A percentile compares a stretch with the other conserved stretches of the same genome.
Evolutionary conservation across 2,113 vertebrate species (phyloP).

Genomic region (Thryonomys swinderianus): DNA sequence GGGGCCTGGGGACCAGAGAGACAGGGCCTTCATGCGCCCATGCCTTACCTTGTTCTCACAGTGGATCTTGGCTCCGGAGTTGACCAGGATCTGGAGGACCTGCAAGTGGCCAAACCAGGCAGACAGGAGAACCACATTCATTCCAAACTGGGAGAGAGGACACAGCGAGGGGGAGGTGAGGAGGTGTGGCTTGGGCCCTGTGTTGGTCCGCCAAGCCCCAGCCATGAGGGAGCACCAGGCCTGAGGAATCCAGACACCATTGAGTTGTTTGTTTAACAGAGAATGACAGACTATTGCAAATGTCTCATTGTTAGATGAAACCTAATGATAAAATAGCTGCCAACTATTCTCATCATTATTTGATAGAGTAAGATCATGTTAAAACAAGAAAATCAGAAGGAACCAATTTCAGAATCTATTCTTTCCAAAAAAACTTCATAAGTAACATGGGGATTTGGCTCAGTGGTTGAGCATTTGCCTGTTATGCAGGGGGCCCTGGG

Average conservation of each 20-base stretch:
- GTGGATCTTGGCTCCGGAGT: constrained; percentile 91
- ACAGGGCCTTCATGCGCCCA: neutral
- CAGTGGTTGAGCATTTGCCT: neutral
- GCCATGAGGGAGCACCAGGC: neutral
- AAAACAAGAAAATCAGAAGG: neutral
- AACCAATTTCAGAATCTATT: neutral
- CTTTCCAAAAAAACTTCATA: neutral
- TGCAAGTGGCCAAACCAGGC: constrained; percentile 94
- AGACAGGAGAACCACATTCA: constrained; percentile 93
- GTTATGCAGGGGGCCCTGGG: too few species aligned
- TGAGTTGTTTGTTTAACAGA: neutral
- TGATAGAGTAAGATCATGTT: neutral
- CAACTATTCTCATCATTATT: neutral
- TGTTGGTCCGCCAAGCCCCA: neutral
- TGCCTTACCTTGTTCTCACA: constrained; percentile 90
- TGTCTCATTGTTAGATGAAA: too few species aligned
- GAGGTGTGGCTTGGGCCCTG: neutral
- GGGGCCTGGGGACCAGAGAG: too few species aligned
- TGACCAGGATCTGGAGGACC: constrained; percentile 92
- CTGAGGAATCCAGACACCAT: neutral
- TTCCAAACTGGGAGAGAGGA: constrained; percentile 91
- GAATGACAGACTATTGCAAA: neutral
- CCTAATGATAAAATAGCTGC: constrained; percentile 2
- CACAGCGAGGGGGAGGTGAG: neutral
- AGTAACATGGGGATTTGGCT: neutral